A percentile compares a stretch with the other conserved stretches of the same genome.
phyloP scores from a whole-genome alignment of 2,888 invertebrate genomes.

The Hoplodrina ambigua region DNA sequence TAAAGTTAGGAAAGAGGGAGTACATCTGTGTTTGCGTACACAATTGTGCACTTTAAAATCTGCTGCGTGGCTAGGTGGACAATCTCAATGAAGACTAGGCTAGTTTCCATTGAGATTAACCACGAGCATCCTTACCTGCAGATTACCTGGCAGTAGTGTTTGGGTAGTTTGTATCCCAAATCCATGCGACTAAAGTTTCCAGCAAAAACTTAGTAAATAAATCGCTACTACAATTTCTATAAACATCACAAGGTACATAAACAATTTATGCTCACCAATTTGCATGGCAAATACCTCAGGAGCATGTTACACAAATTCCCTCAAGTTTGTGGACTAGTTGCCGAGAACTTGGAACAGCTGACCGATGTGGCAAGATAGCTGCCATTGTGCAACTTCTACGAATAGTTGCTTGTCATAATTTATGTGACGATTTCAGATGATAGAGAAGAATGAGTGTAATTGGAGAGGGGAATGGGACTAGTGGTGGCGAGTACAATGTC shows the following conservation, averaged over 20 bases:
- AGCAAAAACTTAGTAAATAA: conserved; percentile 2
- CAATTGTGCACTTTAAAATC: too few relatives aligned
- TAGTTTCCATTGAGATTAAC: too few relatives aligned
- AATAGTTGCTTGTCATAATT: conserved; percentile 20
- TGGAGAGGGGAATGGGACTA: too few relatives aligned
- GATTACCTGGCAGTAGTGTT: background rate
- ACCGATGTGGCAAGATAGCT: conserved; percentile 54
- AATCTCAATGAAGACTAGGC: too few relatives aligned
- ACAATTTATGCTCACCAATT: conserved; percentile 40
- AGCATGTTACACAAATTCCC: conserved; percentile 49
- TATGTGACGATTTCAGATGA: background rate
- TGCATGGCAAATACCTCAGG: conserved; percentile 36
- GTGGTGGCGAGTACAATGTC: too few relatives aligned
- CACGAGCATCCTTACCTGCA: background rate
- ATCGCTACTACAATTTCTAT: conserved; percentile 6
- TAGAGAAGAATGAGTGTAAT: background rate
- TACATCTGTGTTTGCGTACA: too few relatives aligned
- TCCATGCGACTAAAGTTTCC: background rate
- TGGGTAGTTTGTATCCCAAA: background rate
- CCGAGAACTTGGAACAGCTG: conserved; percentile 49
- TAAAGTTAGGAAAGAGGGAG: too few relatives aligned
- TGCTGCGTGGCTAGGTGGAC: too few relatives aligned
- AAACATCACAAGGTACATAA: conserved; percentile 21
- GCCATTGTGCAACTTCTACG: conserved; percentile 12
- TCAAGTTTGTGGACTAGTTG: conserved; percentile 50